Conservation (phyloP, 1,140 invertebrate genomes). For the Drosophila rufa region DNA sequence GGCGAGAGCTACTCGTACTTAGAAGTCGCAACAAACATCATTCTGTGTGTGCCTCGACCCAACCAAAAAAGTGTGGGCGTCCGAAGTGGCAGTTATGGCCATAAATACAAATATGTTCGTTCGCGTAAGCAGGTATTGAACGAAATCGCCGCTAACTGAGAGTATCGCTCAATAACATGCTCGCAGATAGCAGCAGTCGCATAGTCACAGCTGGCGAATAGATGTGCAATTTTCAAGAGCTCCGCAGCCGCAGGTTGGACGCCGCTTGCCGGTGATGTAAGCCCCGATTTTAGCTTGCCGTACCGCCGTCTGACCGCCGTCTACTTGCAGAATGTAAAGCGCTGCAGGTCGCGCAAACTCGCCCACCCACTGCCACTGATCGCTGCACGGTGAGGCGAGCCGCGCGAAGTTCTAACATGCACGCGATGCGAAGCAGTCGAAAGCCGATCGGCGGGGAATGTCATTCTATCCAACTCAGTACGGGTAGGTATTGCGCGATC, state of each 20-base stretch:
- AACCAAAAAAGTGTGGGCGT: slow-evolving; percentile 59
- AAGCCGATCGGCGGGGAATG: slow-evolving; percentile 20
- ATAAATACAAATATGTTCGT: slow-evolving; percentile 82
- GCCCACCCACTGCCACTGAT: slow-evolving; percentile 50
- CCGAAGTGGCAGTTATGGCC: slow-evolving; percentile 80
- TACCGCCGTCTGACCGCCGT: slow-evolving; percentile 43
- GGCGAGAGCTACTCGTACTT: slow-evolving; percentile 18
- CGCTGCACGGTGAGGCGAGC: slow-evolving; percentile 33
- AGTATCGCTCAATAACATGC: slow-evolving; percentile 56
- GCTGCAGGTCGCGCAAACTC: slow-evolving; percentile 51
- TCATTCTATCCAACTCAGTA: slow-evolving; percentile 24
- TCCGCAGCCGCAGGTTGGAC: slow-evolving; percentile 45
- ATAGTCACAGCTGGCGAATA: slow-evolving; percentile 56
- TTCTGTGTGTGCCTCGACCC: slow-evolving; percentile 35
- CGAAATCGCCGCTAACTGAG: slow-evolving; percentile 49
- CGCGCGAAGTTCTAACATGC: slow-evolving; percentile 38
- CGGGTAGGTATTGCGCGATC: slow-evolving; percentile 24
- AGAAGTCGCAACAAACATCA: slow-evolving; percentile 34
- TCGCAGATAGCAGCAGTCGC: slow-evolving; percentile 48
- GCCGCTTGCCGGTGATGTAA: slow-evolving; percentile 48
- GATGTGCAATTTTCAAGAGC: slow-evolving; percentile 67
- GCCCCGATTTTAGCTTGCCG: slow-evolving; percentile 36
- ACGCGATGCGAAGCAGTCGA: slow-evolving; percentile 42
- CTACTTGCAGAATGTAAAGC: slow-evolving; percentile 46
- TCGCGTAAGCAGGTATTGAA: slow-evolving; percentile 74